These are phyloP conservation scores for Rhopilema esculentum DNA, from an alignment of 30 jellyfish, hydroid and myxozoan species.

Conservation along the genomic window DNA sequence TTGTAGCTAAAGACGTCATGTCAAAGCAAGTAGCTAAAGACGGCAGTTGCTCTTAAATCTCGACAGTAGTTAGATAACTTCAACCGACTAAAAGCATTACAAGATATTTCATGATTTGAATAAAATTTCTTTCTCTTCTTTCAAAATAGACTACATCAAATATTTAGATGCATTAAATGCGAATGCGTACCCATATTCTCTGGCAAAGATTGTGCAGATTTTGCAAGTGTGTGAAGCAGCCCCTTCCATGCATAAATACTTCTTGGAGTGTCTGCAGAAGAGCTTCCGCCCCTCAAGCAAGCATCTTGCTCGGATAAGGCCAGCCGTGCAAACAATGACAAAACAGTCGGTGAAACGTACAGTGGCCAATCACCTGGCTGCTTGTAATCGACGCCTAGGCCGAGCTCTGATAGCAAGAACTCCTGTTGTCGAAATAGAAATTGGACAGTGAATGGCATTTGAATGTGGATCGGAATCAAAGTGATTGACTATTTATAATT, in stretches of 20 bases:
- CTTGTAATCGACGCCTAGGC: conserved; percentile 25
- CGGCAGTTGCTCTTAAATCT: too few relatives aligned
- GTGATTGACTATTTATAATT: too few relatives aligned
- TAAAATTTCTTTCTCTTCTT: too few relatives aligned
- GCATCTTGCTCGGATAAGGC: conserved; percentile 72
- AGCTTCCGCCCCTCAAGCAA: conserved; percentile 42
- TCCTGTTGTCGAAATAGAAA: conserved; percentile 27
- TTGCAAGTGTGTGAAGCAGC: conserved; percentile 38
- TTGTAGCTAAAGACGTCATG: too few relatives aligned
- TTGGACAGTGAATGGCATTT: background rate
- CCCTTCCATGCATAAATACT: conserved; percentile 68
- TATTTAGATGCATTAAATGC: too few relatives aligned
- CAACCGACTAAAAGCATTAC: too few relatives aligned
- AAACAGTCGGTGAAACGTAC: conserved; percentile 44
- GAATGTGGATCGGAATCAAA: too few relatives aligned
- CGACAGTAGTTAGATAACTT: too few relatives aligned
- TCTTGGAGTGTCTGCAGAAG: conserved; percentile 64
- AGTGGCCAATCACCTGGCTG: conserved; percentile 68
- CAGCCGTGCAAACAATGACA: conserved; percentile 68
- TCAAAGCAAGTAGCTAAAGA: too few relatives aligned
- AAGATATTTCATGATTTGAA: too few relatives aligned
- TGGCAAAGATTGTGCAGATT: background rate
- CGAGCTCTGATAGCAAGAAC: conserved; percentile 52
- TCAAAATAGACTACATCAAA: too few relatives aligned
- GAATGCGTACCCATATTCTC: background rate